Evolutionary conservation across 2,113 vertebrate species (phyloP).

Genomic region (Dermatemys mawii): DNA sequence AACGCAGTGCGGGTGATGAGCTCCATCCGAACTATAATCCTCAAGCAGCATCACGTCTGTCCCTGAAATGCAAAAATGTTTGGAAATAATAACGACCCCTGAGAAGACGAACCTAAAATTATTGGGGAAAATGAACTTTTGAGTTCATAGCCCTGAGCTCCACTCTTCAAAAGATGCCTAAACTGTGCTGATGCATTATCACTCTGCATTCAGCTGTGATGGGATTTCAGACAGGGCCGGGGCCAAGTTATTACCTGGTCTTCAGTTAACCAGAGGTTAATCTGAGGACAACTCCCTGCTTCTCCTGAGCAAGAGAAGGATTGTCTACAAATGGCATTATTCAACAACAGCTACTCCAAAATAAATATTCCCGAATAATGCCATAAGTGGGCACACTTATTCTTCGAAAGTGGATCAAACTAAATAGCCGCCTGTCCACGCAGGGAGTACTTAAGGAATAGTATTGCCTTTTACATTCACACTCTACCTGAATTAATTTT

Average conservation of each 20-base stretch:
- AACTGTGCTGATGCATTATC: not conserved
- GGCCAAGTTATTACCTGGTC: not conserved
- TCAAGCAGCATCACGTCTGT: slow-evolving; percentile 97
- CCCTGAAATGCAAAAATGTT: slow-evolving; percentile 73
- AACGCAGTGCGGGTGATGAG: slow-evolving; percentile 70
- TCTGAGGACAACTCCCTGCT: not conserved
- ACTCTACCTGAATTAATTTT: too few relatives aligned
- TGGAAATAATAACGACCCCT: not conserved
- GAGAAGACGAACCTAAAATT: not conserved
- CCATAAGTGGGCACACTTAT: too few relatives aligned
- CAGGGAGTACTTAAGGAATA: too few relatives aligned
- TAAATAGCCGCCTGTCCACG: too few relatives aligned
- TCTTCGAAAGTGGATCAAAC: too few relatives aligned
- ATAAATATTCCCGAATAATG: too few relatives aligned
- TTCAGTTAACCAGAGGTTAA: slow-evolving; percentile 4
- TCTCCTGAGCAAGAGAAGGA: not conserved
- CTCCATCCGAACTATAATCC: slow-evolving; percentile 85
- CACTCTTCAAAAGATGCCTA: not conserved
- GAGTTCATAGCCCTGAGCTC: not conserved
- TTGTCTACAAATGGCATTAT: too few relatives aligned
- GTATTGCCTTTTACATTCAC: too few relatives aligned
- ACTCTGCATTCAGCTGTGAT: not conserved
- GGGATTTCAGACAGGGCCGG: not conserved
- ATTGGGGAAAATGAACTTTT: not conserved
- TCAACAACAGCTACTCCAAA: too few relatives aligned